phyloP scores from a whole-genome alignment of 1,140 invertebrate species.

The Psilanteris sp. region DNA sequence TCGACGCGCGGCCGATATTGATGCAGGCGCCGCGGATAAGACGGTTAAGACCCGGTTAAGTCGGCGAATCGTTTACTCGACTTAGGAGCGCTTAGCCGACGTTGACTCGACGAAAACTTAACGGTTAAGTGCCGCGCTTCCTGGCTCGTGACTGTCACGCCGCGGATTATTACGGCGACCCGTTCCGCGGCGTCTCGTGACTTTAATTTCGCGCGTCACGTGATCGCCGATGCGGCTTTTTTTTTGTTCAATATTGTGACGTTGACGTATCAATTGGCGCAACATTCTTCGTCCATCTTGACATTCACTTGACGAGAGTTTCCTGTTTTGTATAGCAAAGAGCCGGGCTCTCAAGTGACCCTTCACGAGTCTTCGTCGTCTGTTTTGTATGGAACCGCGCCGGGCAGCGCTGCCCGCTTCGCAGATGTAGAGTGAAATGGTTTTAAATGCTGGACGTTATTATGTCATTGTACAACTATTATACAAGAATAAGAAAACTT shows the following conservation, averaged over 20 bases:
- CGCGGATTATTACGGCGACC: no score
- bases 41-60: slow-evolving; percentile 16
- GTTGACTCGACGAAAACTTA: slow-evolving; percentile 23
- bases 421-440: slow-evolving; percentile 42
- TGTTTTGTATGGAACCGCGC: slow-evolving; percentile 10
- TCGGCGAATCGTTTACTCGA: slow-evolving; percentile 29
- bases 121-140: slow-evolving; percentile 7
- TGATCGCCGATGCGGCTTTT: no score
- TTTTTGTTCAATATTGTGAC: slow-evolving; percentile 47
- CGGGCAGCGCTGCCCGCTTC: slow-evolving; percentile 14
- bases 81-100: slow-evolving; percentile 11
- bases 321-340: slow-evolving; percentile 55
- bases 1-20: slow-evolving; percentile 15
- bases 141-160: slow-evolving; percentile 44
- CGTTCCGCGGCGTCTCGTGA: no score
- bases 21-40: slow-evolving; percentile 20
- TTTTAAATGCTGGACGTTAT: slow-evolving; percentile 45
- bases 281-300: slow-evolving; percentile 37
- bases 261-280: slow-evolving; percentile 46
- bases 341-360: slow-evolving; percentile 55
- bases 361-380: slow-evolving; percentile 48
- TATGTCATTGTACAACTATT: slow-evolving; percentile 41
- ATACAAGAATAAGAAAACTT: slow-evolving; percentile 36
- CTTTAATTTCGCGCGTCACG: no score
- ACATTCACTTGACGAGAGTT: slow-evolving; percentile 51